These are phyloP conservation scores for Puntigrus tetrazona DNA, from an alignment of 2,113 vertebrate species.

Conservation along the genomic window DNA sequence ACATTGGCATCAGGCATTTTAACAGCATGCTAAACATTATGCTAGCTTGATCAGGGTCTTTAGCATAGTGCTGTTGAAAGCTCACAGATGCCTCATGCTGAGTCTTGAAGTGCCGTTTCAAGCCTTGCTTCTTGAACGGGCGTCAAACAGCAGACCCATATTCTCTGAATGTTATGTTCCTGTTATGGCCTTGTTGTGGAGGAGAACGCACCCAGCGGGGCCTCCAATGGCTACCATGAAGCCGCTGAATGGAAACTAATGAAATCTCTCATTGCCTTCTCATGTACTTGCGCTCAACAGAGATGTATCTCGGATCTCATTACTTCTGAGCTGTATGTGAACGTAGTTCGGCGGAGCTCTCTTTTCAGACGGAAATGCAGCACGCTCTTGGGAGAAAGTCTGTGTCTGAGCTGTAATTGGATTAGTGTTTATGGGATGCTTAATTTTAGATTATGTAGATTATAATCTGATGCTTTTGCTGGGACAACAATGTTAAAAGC, in stretches of 20 bases:
- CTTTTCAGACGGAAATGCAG: slow-evolving; percentile 6
- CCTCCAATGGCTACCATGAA: slow-evolving; percentile 4
- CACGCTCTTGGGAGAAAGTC: background rate
- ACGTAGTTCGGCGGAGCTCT: background rate
- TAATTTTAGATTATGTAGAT: slow-evolving; percentile 73
- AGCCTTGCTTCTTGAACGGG: background rate
- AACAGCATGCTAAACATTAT: slow-evolving; percentile 12
- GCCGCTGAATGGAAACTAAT: slow-evolving; percentile 52
- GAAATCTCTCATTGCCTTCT: slow-evolving; percentile 33
- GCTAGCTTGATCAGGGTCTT: background rate
- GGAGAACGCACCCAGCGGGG: background rate
- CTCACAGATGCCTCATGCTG: background rate
- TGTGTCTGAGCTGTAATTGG: slow-evolving; percentile 64
- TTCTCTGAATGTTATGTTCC: background rate
- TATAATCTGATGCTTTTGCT: slow-evolving; percentile 61
- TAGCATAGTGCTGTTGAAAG: background rate
- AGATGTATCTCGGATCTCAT: slow-evolving; percentile 6
- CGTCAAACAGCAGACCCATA: slow-evolving; percentile 21
- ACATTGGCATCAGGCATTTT: background rate
- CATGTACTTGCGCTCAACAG: background rate
- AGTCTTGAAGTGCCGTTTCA: slow-evolving; percentile 2
- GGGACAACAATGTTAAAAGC: slow-evolving; percentile 62
- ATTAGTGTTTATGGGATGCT: slow-evolving; percentile 66
- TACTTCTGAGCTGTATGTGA: background rate
- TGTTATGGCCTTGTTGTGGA: slow-evolving; percentile 24